phyloP scores from a whole-genome alignment of 2,888 invertebrate species.

The Drosophila melanosoma region DNA sequence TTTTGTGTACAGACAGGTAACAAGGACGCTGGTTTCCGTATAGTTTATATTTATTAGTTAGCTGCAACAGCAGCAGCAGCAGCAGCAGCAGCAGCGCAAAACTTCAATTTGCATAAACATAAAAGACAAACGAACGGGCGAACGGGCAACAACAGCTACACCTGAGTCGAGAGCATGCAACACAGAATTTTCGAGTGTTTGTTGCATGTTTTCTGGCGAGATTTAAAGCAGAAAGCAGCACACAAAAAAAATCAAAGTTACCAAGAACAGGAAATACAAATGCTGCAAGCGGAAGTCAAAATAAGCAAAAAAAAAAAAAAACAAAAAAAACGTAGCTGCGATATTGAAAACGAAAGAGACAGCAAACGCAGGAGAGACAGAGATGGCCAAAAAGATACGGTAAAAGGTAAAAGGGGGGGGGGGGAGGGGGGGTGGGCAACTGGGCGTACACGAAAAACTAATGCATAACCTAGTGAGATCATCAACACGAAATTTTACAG shows the following conservation, averaged over 20 bases:
- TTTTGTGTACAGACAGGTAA: constrained; percentile 46
- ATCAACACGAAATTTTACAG: constrained; percentile 82
- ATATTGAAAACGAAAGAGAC: constrained; percentile 20
- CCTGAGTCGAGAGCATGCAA: constrained; percentile 27
- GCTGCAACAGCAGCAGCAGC: constrained; percentile 8
- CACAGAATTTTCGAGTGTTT: constrained; percentile 47
- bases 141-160: constrained; percentile 19
- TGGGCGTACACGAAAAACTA: constrained; percentile 67
- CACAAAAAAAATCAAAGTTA: constrained; percentile 78
- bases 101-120: constrained; percentile 82
- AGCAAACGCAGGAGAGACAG: neutral
- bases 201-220: constrained; percentile 51
- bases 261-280: constrained; percentile 58
- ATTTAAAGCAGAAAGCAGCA: constrained; percentile 71
- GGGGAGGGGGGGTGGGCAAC: neutral
- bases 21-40: constrained; percentile 54
- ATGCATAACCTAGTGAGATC: constrained; percentile 82
- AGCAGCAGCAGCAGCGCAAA: constrained; percentile 33
- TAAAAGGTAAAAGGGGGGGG: neutral
- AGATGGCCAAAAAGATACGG: neutral
- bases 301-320: neutral
- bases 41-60: constrained; percentile 79
- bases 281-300: constrained; percentile 54
- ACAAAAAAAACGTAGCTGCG: constrained; percentile 35
- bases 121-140: constrained; percentile 64